These are phyloP conservation scores for Rhinogobio ventralis DNA, from an alignment of 2,797 vertebrate genomes.

Conservation along the genomic window DNA sequence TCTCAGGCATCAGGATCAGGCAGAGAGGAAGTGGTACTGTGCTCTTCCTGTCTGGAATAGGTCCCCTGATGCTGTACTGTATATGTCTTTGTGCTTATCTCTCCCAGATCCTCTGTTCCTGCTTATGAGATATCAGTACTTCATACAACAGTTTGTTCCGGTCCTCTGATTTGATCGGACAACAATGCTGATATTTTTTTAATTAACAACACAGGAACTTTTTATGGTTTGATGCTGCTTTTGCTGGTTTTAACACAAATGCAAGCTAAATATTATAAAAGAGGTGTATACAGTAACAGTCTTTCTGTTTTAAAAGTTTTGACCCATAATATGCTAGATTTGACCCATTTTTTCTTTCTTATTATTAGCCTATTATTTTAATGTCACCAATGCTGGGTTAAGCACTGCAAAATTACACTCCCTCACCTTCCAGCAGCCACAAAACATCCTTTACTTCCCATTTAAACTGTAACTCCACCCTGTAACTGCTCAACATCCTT, in stretches of 20 bases:
- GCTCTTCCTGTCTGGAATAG: constrained; percentile 53
- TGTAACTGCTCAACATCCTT: neutral
- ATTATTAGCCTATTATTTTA: neutral
- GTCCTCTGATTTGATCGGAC: neutral
- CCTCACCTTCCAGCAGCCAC: neutral
- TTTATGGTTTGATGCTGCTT: constrained; percentile 42
- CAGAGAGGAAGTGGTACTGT: constrained; percentile 48
- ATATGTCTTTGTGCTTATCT: constrained; percentile 67
- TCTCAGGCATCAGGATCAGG: constrained; percentile 23
- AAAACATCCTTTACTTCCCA: neutral
- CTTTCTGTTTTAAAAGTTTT: neutral
- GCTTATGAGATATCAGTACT: constrained; percentile 11
- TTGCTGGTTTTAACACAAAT: neutral
- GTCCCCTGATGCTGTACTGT: constrained; percentile 46
- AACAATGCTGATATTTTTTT: neutral
- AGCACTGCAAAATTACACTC: neutral
- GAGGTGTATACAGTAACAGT: neutral
- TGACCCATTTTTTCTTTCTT: neutral
- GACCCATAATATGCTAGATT: neutral
- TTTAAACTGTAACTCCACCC: neutral
- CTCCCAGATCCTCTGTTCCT: constrained; percentile 32
- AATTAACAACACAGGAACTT: neutral
- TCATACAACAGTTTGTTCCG: neutral
- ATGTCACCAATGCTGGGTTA: neutral
- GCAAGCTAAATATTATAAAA: neutral